Evolutionary conservation across 2,888 invertebrate genomes (phyloP).

Genomic region (Philereme vetulata): DNA sequence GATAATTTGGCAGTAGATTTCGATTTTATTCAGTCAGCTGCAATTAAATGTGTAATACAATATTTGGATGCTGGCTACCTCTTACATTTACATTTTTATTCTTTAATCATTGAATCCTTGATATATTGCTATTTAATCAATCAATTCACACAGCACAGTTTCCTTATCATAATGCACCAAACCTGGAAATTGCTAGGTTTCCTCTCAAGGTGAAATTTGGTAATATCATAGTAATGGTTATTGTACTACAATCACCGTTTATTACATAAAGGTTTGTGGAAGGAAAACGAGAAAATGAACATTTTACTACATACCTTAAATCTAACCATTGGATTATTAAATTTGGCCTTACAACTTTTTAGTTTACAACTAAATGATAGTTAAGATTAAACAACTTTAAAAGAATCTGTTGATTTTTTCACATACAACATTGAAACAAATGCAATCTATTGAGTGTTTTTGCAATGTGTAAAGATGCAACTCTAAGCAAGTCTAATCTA

Average conservation of each 20-base stretch:
- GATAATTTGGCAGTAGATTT: too few species aligned
- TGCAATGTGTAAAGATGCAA: constrained; percentile 3
- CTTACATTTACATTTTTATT: not conserved
- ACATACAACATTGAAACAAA: too few species aligned
- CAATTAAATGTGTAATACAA: too few species aligned
- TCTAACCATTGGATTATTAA: constrained; percentile 20
- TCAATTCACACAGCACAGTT: constrained; percentile 10
- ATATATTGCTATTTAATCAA: constrained; percentile 8
- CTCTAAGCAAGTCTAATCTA: constrained; percentile 37
- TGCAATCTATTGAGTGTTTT: too few species aligned
- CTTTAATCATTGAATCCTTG: constrained; percentile 11
- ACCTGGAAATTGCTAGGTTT: constrained; percentile 12
- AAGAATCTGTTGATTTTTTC: not conserved
- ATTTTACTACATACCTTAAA: constrained; percentile 26
- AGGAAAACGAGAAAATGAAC: constrained; percentile 31
- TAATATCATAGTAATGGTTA: constrained; percentile 22
- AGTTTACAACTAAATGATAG: constrained; percentile 6
- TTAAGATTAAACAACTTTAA: constrained; percentile 6
- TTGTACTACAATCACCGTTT: constrained; percentile 21
- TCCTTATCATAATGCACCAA: constrained; percentile 11
- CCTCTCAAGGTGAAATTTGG: constrained; percentile 18
- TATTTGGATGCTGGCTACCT: too few species aligned
- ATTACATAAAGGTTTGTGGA: constrained; percentile 24
- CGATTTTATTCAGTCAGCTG: too few species aligned
- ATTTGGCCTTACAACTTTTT: constrained; percentile 14